These are phyloP conservation scores for Choloepus didactylus DNA, from an alignment of 2,797 vertebrate genomes.

Conservation along the genomic window DNA sequence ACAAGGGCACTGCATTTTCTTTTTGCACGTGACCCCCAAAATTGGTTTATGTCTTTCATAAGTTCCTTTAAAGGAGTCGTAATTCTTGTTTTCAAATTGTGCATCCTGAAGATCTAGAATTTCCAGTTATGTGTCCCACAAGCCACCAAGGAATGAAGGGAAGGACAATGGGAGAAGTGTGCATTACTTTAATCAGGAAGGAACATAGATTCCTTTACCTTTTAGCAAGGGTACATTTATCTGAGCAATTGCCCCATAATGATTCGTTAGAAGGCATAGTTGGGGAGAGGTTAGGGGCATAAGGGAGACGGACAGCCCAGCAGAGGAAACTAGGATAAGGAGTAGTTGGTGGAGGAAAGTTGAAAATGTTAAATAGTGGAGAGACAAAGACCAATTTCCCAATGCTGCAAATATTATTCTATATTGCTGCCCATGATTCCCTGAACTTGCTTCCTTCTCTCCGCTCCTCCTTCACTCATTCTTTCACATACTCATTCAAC, in stretches of 20 bases:
- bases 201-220: neutral
- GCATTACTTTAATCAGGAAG: neutral
- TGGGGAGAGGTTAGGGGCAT: neutral
- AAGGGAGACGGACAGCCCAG: neutral
- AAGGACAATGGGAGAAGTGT: neutral
- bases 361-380: slow-evolving; percentile 6
- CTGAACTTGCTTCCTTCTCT: neutral
- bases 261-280: neutral
- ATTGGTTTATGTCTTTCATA: slow-evolving; percentile 43
- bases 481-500: neutral
- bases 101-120: neutral
- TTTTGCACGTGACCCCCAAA: neutral
- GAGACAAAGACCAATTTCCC: neutral
- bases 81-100: slow-evolving; percentile 18
- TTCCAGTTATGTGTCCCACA: neutral
- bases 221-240: neutral
- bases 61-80: neutral
- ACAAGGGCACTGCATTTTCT: neutral
- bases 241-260: neutral
- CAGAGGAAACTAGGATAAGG: neutral
- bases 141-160: neutral
- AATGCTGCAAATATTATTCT: slow-evolving; percentile 4
- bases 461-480: neutral
- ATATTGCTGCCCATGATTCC: neutral
- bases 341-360: neutral